Evolutionary conservation across 2,888 invertebrate genomes (phyloP), one percentile per base, ranked within the genome.

Genomic region (Ceraclea dissimilis): DNA sequence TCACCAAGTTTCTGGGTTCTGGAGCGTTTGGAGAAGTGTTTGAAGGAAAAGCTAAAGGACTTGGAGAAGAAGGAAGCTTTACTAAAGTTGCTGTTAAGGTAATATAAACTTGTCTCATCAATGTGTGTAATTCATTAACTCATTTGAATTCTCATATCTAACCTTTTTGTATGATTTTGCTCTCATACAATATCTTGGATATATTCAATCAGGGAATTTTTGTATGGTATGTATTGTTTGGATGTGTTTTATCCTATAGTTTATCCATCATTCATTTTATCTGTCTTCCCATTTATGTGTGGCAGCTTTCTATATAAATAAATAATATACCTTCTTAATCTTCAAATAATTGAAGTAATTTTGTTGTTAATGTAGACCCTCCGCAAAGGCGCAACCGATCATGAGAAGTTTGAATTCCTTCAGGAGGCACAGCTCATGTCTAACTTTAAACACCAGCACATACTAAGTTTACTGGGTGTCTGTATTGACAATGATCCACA

Each of bases 11-110:
- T 69, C 78, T 99, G 52, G 98, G 97, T 0, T 90, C 92, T 57
- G 98, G 98, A 0, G 96, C 96, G 0, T 99, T 98, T 67, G 98
- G 98, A 0, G 95, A 97, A 73, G 98, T 98, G 1, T 95, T 90
- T 69, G 93, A 95, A 75, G 98, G 97, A 0, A 79, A 88, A 59
- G 90, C 93, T 0, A 81, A 83, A 63, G 82, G 86, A 63, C 75
- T 88, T 46, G 80, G 81, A 52, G 79, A 79, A 5, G 76, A 74
- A 33, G 77, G 77, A 19, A 65, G 66, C 21, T 84, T 84, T 56
- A 86, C 83, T 17, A 85, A 86, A 67, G 93, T 96, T n/a, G 96
- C 96, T 11, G 88, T 96, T 33, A 96, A 96, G 79, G 90, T 90
- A 68, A 63, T 1, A 20, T 44, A 44, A 33, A 52, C 11, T 31